phyloP scores from a whole-genome alignment of 2,888 invertebrate species.

The Elysia crispata region DNA sequence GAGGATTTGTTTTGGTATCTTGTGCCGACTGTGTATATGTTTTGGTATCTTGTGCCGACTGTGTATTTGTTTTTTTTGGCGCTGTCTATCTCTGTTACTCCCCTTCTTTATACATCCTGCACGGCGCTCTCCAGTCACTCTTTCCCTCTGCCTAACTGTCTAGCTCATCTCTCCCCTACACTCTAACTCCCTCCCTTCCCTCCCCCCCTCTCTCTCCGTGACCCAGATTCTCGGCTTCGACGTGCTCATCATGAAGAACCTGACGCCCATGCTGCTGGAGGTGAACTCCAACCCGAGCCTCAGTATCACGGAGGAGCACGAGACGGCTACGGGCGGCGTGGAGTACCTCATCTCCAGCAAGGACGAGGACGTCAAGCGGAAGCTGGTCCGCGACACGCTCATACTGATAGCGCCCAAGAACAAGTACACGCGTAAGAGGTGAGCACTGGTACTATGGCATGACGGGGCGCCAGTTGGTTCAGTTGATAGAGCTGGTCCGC shows the following conservation, averaged over 20 bases:
- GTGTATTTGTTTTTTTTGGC: too few species aligned
- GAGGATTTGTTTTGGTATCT: too few species aligned
- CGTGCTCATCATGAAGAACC: conserved; percentile 76
- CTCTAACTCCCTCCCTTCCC: not conserved
- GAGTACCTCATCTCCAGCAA: conserved; percentile 71
- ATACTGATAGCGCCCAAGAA: conserved; percentile 74
- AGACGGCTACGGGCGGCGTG: conserved; percentile 68
- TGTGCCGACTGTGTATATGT: too few species aligned
- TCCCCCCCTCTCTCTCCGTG: not conserved
- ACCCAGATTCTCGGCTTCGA: conserved; percentile 80
- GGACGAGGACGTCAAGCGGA: conserved; percentile 78
- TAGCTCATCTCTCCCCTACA: not conserved
- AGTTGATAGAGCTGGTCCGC: conserved; percentile 77
- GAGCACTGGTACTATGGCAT: too few species aligned
- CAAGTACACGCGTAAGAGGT: conserved; percentile 55
- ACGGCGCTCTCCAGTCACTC: not conserved
- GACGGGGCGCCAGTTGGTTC: too few species aligned
- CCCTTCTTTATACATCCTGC: not conserved
- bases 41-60: too few species aligned
- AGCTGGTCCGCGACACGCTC: conserved; percentile 78
- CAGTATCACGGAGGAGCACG: conserved; percentile 77
- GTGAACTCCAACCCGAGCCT: conserved; percentile 79
- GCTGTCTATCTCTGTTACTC: not conserved
- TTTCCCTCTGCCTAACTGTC: not conserved
- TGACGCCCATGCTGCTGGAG: conserved; percentile 78